A percentile compares a stretch with the other conserved stretches of the same genome.
These are phyloP conservation scores for Pelobates fuscus DNA, from an alignment of 2,113 vertebrate genomes.

Conservation along the genomic window DNA sequence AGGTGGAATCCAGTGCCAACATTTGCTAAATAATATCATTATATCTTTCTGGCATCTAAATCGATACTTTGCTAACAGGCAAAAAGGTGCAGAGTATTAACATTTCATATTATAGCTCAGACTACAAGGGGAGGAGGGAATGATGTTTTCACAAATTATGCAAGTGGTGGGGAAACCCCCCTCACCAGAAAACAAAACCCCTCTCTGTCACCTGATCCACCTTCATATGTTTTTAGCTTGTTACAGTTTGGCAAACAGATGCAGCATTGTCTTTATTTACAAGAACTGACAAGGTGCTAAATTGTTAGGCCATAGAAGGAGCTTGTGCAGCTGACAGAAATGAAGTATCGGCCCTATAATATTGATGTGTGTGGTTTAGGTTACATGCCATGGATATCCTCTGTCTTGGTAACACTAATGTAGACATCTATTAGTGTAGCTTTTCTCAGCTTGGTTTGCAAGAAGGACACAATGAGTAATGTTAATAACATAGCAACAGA, in stretches of 20 bases:
- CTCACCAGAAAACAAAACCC: too few relatives aligned
- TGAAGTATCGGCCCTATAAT: constrained; percentile 6
- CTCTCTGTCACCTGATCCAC: background rate
- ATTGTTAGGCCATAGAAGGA: background rate
- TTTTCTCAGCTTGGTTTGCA: background rate
- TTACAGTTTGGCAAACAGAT: constrained; percentile 2
- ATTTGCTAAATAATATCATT: constrained; percentile 49
- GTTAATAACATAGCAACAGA: background rate
- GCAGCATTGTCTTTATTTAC: constrained; percentile 23
- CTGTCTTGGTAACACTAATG: constrained; percentile 2
- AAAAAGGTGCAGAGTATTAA: constrained; percentile 42
- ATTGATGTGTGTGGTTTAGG: constrained; percentile 12
- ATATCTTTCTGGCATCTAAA: constrained; percentile 43
- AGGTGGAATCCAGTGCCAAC: constrained; percentile 28
- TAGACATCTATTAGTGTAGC: background rate
- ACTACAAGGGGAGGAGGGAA: constrained; percentile 5
- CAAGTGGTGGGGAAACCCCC: constrained; percentile 13
- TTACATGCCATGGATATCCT: constrained; percentile 24
- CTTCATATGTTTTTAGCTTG: background rate
- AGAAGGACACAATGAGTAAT: constrained; percentile 1
- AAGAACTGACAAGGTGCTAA: constrained; percentile 23
- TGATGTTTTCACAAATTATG: background rate
- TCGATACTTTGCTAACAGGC: constrained; percentile 25
- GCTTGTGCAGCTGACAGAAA: background rate
- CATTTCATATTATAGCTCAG: constrained; percentile 33